Conservation (phyloP, 2,113 vertebrate species). For the Cygnus buccinator region DNA sequence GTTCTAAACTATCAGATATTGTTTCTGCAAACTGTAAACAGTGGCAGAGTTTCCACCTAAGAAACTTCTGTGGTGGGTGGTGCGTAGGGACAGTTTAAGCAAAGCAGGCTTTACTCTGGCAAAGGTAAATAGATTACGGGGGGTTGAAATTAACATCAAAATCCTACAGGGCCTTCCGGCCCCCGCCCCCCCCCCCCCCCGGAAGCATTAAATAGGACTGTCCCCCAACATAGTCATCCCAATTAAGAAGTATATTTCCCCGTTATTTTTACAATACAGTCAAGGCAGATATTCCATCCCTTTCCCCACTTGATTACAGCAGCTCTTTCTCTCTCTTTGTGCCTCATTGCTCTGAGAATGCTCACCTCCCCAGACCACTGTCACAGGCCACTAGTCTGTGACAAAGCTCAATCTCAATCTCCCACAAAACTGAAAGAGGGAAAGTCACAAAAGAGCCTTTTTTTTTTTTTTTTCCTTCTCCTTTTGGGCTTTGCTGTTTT, state of each 20-base stretch:
- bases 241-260: constrained; percentile 5
- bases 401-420: constrained; percentile 69
- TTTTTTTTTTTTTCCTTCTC: neutral
- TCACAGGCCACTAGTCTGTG: constrained; percentile 64
- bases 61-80: neutral
- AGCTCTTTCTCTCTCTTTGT: constrained; percentile 15
- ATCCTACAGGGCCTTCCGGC: neutral
- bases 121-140: neutral
- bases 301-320: neutral
- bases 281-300: neutral
- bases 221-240: neutral
- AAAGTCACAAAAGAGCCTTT: constrained; percentile 61
- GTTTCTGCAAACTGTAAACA: neutral
- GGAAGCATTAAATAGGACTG: neutral
- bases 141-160: neutral
- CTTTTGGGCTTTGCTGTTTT: constrained; percentile 24
- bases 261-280: neutral
- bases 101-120: neutral
- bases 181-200: no score
- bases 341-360: constrained; percentile 38
- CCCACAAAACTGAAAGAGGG: constrained; percentile 38
- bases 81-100: neutral
- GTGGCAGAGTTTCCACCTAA: neutral
- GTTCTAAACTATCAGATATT: neutral
- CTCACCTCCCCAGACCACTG: constrained; percentile 48